A percentile compares a stretch with the other conserved stretches of the same genome.
Evolutionary conservation across 1,140 invertebrate genomes (phyloP).

Genomic region (Psix sp.): DNA sequence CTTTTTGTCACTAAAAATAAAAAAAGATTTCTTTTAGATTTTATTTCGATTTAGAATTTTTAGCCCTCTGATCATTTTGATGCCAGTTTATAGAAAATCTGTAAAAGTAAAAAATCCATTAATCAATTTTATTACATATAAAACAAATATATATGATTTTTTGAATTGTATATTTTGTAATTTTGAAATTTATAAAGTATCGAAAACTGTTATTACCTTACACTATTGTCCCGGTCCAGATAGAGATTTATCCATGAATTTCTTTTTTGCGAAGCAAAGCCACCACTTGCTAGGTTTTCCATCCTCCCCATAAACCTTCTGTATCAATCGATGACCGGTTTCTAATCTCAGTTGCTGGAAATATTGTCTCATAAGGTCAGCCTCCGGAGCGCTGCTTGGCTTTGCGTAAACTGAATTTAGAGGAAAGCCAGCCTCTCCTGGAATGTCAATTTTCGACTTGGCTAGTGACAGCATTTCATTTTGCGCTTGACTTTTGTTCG

Average conservation of each 20-base stretch:
- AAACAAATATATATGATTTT: no score
- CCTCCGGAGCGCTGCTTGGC: constrained; percentile 86
- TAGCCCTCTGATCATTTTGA: no score
- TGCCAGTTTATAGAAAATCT: no score
- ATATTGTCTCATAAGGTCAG: constrained; percentile 94
- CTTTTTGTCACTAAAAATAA: no score
- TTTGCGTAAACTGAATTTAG: constrained; percentile 97
- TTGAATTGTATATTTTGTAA: no score
- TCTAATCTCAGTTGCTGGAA: constrained; percentile 97
- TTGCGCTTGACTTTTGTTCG: constrained; percentile 90
- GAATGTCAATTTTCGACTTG: constrained; percentile 96
- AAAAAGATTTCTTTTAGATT: no score
- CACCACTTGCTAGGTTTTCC: constrained; percentile 99
- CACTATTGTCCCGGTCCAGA: constrained; percentile 87
- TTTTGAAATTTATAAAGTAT: no score
- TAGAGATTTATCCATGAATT: constrained; percentile 99
- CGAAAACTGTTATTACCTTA: constrained; percentile 5
- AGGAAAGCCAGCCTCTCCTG: constrained; percentile 97
- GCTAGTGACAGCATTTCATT: constrained; percentile 98
- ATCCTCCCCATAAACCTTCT: constrained; percentile 87
- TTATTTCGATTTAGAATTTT: no score
- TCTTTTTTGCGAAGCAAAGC: constrained; percentile 99
- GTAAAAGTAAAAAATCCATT: no score
- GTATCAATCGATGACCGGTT: constrained; percentile 91
- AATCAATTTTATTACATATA: no score